Evolutionary conservation across 1,140 invertebrate genomes (phyloP), one percentile per base, ranked within the genome.

Genomic region (Steinernema feltiae): DNA sequence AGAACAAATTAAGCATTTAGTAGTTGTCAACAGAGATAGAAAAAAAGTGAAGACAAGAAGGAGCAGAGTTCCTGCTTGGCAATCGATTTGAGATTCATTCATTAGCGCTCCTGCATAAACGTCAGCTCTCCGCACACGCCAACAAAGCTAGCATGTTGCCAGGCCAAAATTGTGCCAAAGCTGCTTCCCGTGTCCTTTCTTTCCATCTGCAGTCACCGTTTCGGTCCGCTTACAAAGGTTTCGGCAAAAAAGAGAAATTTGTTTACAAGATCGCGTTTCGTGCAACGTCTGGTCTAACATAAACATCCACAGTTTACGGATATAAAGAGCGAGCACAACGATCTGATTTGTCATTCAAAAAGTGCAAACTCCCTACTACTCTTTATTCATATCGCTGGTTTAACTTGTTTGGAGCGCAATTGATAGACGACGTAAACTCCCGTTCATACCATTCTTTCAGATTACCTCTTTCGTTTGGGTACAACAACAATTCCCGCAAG

Each of bases 101-200:
- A 48, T 79, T 79, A 12, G 75, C 78, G 3, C 63, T 78, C 69
- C 32, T 74, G 63, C 72, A 73, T 63, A 74, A 53, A 48, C 53
- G n/a, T n/a, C n/a, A n/a, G n/a, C n/a, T n/a, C n/a, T n/a, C n/a
- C n/a, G n/a, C n/a, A n/a, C n/a, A 74, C 69, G 41, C 69, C 53
- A 69, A 74, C 73, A n/a, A n/a, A n/a, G n/a, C n/a, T n/a, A n/a
- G n/a, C n/a, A n/a, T n/a, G n/a, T n/a, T n/a, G n/a, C n/a, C n/a
- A n/a, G n/a, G n/a, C n/a, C n/a, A n/a, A 32, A 53, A 53, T 53
- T 72, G 1, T 24, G 7, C 30, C 27, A 53, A 73, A 53, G 32
- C 21, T 32, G 69, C 53, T 48, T 74, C 35, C 29, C 69, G 48
- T 31, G 48, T 32, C 35, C 35, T 73, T 32, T 48, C 53, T 48